These are phyloP conservation scores for Cuculus canorus DNA, from an alignment of 2,797 vertebrate genomes.

Conservation along the genomic window DNA sequence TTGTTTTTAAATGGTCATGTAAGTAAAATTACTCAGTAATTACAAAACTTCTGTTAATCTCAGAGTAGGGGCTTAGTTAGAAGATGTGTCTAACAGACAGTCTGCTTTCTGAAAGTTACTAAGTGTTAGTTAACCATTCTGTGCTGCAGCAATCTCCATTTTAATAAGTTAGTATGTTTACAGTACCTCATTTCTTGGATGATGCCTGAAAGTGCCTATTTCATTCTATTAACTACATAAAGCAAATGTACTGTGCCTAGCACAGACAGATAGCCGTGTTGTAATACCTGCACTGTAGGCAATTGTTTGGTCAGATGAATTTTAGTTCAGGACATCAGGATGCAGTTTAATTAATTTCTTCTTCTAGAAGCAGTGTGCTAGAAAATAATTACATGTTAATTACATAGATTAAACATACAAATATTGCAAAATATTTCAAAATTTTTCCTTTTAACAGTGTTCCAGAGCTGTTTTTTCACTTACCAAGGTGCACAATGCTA, in stretches of 20 bases:
- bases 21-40: background rate
- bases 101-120: background rate
- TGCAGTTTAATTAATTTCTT: background rate
- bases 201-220: background rate
- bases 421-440: background rate
- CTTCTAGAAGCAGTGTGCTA: background rate
- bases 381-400: background rate
- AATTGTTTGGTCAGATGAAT: background rate
- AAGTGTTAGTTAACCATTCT: background rate
- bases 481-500: background rate
- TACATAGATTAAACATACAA: background rate
- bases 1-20: background rate
- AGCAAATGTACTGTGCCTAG: background rate
- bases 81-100: background rate
- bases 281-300: background rate
- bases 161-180: background rate
- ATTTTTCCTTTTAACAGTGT: background rate
- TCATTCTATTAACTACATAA: background rate
- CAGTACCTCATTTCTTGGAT: background rate
- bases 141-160: background rate
- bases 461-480: background rate
- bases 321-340: background rate
- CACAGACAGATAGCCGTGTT: background rate
- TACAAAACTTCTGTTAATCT: background rate
- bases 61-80: background rate